Evolutionary conservation across 2,797 vertebrate species (phyloP), one percentile per base, ranked within the genome.

Genomic region (Eremophila alpestris): DNA sequence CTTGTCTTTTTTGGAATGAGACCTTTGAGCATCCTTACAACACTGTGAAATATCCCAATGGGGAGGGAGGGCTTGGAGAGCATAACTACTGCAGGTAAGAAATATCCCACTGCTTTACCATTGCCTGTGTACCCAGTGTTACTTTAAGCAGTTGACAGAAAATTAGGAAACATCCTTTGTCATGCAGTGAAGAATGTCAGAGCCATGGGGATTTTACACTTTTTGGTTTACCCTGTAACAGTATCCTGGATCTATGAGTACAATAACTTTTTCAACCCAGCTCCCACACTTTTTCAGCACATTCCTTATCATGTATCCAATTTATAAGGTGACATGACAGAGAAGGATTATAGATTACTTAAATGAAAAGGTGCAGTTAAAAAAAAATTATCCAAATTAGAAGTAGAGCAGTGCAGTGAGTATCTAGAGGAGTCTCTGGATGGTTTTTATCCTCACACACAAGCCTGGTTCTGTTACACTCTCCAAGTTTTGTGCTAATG

Each of bases 1-100:
- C 99, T 71, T 99, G 99, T 94, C 98, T 99, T 19, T 99, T 98
- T 97, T 99, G 99, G 99, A 99, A 99, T 27, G 99, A 99, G 97
- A 99, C 99, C 84, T 99, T 99, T 97, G 98, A 99, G 96, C 99
- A 99, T 96, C 99, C 99, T 4, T 99, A 99, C 96, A 99, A 99
- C 95, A 99, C 99, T 83, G 95, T 98, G 96, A 99, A 99, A 96
- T 99, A 99, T 95, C 98, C 98, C 83, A 99, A 99, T 16, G 99
- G 99, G 95, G 99, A 99, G 93, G 99, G 99, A 29, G 99, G 99
- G n/a, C 97, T 99, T 73, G 99, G 99, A 41, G 98, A 98, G 27
- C 99, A 99, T 95, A 99, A 99, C 98, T 99, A 98, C 95, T 99
- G 99, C 99, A 99, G 99, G 99, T 99, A 97, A 97, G 97, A 84